phyloP scores from a whole-genome alignment of 2,113 vertebrate genomes.

The Hippoglossus stenolepis region DNA sequence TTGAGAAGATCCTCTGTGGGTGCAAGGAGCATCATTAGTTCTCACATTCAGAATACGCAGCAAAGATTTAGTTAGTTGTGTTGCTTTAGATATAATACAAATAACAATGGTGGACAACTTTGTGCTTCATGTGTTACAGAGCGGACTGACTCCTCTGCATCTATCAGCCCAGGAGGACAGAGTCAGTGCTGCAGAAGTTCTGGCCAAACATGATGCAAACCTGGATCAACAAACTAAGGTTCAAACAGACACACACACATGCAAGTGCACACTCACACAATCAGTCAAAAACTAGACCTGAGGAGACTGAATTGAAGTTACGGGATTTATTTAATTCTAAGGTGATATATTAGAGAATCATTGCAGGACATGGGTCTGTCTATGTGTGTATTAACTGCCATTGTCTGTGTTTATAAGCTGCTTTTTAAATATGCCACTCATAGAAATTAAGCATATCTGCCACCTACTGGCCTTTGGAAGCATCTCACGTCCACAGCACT shows the following conservation, averaged over 20 bases:
- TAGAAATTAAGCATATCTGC: no score
- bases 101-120: neutral
- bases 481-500: no score
- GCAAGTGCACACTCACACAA: neutral
- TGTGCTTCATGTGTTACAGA: conserved; percentile 79
- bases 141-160: conserved; percentile 92
- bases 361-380: no score
- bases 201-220: conserved; percentile 90
- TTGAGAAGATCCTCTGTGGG: neutral
- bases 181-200: conserved; percentile 90
- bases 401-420: no score
- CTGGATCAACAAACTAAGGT: conserved; percentile 97
- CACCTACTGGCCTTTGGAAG: no score
- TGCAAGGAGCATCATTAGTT: neutral
- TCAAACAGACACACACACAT: conserved; percentile 3
- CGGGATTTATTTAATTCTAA: neutral
- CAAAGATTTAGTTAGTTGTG: neutral
- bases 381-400: no score
- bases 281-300: neutral
- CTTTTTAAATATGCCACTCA: no score
- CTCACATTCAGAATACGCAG: neutral
- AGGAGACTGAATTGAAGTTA: neutral
- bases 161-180: conserved; percentile 95
- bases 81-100: neutral
- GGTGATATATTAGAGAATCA: neutral